Evolutionary conservation across 2,113 vertebrate species (phyloP), one percentile per base, ranked within the genome.

Genomic region (Hippocampus barbouri): DNA sequence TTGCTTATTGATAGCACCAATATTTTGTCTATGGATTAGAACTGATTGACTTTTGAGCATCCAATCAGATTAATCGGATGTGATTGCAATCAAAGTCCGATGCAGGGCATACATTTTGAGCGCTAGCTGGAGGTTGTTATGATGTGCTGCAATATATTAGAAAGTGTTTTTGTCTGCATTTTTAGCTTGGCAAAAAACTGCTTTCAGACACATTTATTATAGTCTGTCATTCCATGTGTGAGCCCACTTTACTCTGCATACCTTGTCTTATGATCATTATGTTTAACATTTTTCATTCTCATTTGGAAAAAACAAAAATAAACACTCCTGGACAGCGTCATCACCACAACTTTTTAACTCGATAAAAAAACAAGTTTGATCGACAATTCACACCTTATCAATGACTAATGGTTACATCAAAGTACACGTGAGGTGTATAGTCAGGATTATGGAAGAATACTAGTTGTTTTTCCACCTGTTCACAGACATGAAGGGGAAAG

Each of bases 381-480:
- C 21, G n/a, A 38, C 51, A 57, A 61, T 62, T n/a, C 53, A n/a
- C 53, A 3, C 53, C 18, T 56, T 56, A n/a, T 10, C n/a, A 61
- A 34, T 38, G 59, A 34, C 59, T 27, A 61, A 54, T n/a, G 4
- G 53, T 15, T 47, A 21, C 5, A 16, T 25, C n/a, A 25, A 16
- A 16, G 41, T 47, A 40, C 4, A 14, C 7, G 40, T 41, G 63
- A 14, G 41, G 21, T 23, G 11, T 18, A 21, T 21, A 66, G 15
- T 65, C 23, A 14, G 12, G 10, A 65, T 43, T 23, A 68, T 20
- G n/a, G 43, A 51, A 40, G 25, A 30, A 70, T 34, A 40, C 61
- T 54, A 41, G 47, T 20, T 65, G 70, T 9, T 71, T 76, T 75
- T 61, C 76, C 85, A 88, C 82, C 82, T 87, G 86, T 88, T 7